Base-by-base conservation (phyloP, 2,113 vertebrate species). In the Tychaedon coryphoeus region DNA sequence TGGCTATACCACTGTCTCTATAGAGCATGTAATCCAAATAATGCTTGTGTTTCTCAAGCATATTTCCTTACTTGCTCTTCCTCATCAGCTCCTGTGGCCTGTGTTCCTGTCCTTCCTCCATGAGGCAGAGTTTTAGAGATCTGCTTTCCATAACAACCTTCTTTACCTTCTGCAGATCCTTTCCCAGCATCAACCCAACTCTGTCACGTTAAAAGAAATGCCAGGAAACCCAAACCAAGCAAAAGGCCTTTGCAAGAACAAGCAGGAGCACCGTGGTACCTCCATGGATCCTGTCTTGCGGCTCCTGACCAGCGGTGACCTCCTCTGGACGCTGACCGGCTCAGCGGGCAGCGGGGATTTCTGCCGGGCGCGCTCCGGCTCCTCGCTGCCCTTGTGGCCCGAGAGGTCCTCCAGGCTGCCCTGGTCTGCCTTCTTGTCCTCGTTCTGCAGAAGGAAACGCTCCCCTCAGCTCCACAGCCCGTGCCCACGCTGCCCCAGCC, bases 261-360 rank as follows among this genome's bases (percentile, higher is more conserved):
- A 42, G 17, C 13, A 4, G 23, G 10, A 31, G 33, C 1, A 0
- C 33, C 42, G 40, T 1, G 3, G 19, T 96, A 99, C 99, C 99
- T 99, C 99, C 99, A 99, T 99, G 73, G 99, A 99, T 28, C 99
- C 99, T 0, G 99, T 99, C 97, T 99, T 99, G 29, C 99, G 97
- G 70, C 99, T 99, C 87, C 99, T 98, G 91, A 98, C 98, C 47
- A 99, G 98, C 0, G 99, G 99, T 0, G 99, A 99, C 81, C 96
- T 98, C 45, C 98, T 98, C 76, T 98, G 99, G 25, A 99, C 78
- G 96, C 98, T 95, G 89, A 98, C 95, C 0, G 98, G 98, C 93
- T 99, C 99, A 0, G 97, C 96, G 24, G 96, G 97, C 90, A 97
- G 98, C 0, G 97, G 96, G 48, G 97, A 98, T 66, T 98, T 98